Evolutionary conservation across 2,888 invertebrate species (phyloP), one percentile per base, ranked within the genome.

Genomic region (Thecophora atra): DNA sequence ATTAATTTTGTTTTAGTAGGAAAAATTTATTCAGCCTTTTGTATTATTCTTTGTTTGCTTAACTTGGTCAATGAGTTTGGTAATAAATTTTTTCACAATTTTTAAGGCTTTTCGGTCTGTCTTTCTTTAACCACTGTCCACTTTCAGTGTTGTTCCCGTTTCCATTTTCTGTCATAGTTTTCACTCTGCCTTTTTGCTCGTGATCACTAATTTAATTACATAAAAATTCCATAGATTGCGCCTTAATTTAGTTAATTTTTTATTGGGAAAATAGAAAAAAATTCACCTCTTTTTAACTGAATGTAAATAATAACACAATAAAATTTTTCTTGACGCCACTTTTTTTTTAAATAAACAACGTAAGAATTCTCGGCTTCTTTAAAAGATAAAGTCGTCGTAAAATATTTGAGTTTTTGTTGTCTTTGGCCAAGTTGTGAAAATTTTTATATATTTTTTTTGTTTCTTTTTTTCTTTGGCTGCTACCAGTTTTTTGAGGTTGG

Each of bases 161-260:
- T 37, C n/a, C 17, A 30, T 19, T 56, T 56, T 56, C 4, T 26
- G 15, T 54, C 15, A 21, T 54, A 1, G 6, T 54, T 54, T 28
- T 58, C 8, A 17, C 21, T 64, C 17, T 47, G 47, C n/a, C 47
- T 47, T 5, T n/a, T 17, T 17, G 4, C 1, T 47, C 47, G 5
- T 11, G 47, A 11, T 26, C 47, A 26, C 17, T 21, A 82, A 81
- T 81, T 82, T 80, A 82, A 81, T 81, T 78, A 82, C 82, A 80
- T 81, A 8, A 6, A 79, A 82, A 82, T 82, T 82, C 82, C 81
- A 81, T 81, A 82, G 82, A 26, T 64, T 69, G 11, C 47, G 42
- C 28, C 81, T 80, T 64, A 78, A 81, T 82, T 47, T 47, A 1
- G n/a, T 47, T 79, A 78, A 64, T 73, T 63, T 44, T 5, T 15